phyloP scores from a whole-genome alignment of 2,888 invertebrate species.

The Cancer borealis region DNA sequence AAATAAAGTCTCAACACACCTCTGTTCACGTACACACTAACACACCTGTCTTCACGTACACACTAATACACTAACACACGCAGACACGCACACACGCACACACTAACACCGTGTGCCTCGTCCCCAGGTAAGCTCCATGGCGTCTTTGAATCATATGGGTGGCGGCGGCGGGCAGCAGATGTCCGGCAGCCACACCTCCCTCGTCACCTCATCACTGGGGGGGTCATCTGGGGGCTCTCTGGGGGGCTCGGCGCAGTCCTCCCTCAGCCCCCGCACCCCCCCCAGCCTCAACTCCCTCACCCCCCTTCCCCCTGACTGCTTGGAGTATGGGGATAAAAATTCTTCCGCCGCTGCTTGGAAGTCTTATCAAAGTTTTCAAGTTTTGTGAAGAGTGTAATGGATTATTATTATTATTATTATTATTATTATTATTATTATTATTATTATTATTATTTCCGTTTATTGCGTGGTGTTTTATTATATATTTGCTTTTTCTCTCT shows the following conservation, averaged over 20 bases:
- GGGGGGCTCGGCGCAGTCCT: constrained; percentile 43
- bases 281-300: constrained; percentile 73
- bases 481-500: too few relatives aligned
- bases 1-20: too few relatives aligned
- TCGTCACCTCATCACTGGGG: constrained; percentile 61
- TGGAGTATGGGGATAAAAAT: constrained; percentile 78
- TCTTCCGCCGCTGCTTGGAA: constrained; percentile 78
- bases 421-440: constrained; percentile 34
- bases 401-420: constrained; percentile 16
- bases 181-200: constrained; percentile 60
- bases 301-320: constrained; percentile 78
- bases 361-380: constrained; percentile 79
- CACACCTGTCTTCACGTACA: too few relatives aligned
- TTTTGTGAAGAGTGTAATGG: constrained; percentile 78
- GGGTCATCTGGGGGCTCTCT: constrained; percentile 52
- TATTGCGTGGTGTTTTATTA: neutral
- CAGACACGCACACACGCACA: neutral
- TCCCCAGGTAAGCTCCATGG: constrained; percentile 73
- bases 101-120: neutral
- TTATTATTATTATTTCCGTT: constrained; percentile 49
- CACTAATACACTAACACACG: neutral
- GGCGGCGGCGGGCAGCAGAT: constrained; percentile 71
- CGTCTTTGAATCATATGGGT: constrained; percentile 72
- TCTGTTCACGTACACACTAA: too few relatives aligned
- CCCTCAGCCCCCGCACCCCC: constrained; percentile 70